Percentiles rank a stretch among this genome's conserved stretches.
Conservation (phyloP, 2,888 invertebrate genomes). For the Anoplius nigerrimus region DNA sequence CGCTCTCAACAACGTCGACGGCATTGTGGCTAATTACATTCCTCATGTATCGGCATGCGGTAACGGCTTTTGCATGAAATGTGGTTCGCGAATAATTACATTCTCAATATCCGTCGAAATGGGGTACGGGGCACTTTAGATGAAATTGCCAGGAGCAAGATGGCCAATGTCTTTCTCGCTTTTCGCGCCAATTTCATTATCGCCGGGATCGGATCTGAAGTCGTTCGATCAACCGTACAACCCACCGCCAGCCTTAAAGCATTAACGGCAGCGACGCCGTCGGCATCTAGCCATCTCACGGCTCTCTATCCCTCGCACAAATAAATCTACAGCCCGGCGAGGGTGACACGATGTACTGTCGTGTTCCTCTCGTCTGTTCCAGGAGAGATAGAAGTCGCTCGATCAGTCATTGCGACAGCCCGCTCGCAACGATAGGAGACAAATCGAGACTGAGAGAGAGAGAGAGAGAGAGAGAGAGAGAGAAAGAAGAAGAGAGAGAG, state of each 20-base stretch:
- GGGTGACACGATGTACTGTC: slow-evolving; percentile 57
- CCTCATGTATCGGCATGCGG: not conserved
- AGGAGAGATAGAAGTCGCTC: slow-evolving; percentile 56
- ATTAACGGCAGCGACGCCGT: slow-evolving; percentile 4
- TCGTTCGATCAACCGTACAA: slow-evolving; percentile 47
- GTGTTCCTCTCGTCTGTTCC: slow-evolving; percentile 52
- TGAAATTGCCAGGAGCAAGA: too few species aligned
- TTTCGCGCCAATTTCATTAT: slow-evolving; percentile 55
- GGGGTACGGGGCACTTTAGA: too few species aligned
- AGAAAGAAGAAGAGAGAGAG: slow-evolving; percentile 10
- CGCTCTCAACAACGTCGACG: too few species aligned
- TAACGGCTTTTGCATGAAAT: not conserved
- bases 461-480: not conserved
- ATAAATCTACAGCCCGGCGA: slow-evolving; percentile 52
- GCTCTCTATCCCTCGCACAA: slow-evolving; percentile 39
- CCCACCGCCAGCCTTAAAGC: slow-evolving; percentile 13
- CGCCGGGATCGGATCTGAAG: slow-evolving; percentile 43
- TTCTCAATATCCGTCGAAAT: too few species aligned
- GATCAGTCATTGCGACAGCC: slow-evolving; percentile 63
- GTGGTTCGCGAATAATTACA: too few species aligned
- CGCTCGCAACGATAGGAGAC: slow-evolving; percentile 45
- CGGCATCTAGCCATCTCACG: slow-evolving; percentile 27
- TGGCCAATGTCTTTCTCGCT: slow-evolving; percentile 29
- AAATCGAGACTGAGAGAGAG: slow-evolving; percentile 41
- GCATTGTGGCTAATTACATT: not conserved